Base-by-base conservation (phyloP, 2,888 invertebrate species). In the Alentia gelatinosa region DNA sequence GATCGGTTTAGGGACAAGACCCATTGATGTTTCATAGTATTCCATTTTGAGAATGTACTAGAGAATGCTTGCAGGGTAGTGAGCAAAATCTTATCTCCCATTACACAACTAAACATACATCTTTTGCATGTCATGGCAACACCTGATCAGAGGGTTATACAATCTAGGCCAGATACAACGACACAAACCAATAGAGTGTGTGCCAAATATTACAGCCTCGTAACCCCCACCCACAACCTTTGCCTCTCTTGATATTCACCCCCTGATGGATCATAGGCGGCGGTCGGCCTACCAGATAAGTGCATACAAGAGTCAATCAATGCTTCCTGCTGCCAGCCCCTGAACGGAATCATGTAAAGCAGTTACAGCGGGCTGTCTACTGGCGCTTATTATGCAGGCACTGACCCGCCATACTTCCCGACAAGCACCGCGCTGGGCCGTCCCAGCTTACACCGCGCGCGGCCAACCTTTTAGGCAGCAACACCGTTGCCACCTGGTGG, bases 281-380 rank as follows among this genome's bases (percentile, higher is more conserved):
- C 26, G 68, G 68, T 26, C 33, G 1, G 23, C 37, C 23, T 0
- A 19, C 37, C 39, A n/a, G 79, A 79, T 79, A 79, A 79, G 79
- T 79, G 39, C 79, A 79, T 79, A 37, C 79, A 79, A 19, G 79
- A 79, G 79, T 79, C 79, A 79, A 79, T 79, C 79, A 79, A 79
- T 79, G 79, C 39, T 39, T 19, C 79, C 68, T 30, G 79, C 79
- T 35, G n/a, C 12, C 68, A 30, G 68, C 68, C 68, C 68, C 30
- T 68, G 68, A 68, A 68, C 30, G 26, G 30, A 26, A 30, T 15
- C 68, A 30, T 68, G 68, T 68, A 68, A 68, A 68, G 30, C 26
- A 68, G 68, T 26, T 26, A 68, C 68, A 30, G 68, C 79, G 37
- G 12, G 37, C 39, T 19, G 79, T 79, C 37, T 79, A 35, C 33